These are phyloP conservation scores for Epinephelus cyanopodus DNA, from an alignment of 2,113 vertebrate genomes.

Conservation along the genomic window DNA sequence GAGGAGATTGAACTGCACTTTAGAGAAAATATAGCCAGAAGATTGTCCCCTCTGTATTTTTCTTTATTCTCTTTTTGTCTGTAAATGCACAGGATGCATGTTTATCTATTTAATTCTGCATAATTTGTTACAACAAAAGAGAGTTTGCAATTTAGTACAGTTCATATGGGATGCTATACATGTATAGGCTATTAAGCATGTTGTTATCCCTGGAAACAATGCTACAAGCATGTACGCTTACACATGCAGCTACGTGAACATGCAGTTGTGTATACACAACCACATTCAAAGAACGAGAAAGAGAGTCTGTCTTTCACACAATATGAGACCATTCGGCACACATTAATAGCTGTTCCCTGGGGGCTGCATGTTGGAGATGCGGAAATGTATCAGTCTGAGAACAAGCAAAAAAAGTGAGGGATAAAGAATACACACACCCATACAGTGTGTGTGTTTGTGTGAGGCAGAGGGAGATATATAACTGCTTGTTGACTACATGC, in stretches of 20 bases:
- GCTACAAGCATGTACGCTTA: background rate
- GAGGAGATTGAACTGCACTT: slow-evolving; percentile 14
- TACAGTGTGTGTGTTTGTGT: background rate
- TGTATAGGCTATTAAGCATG: background rate
- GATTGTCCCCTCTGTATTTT: background rate
- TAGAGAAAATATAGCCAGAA: slow-evolving; percentile 3
- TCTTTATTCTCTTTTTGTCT: background rate
- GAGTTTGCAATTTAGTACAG: background rate
- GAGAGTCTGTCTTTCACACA: slow-evolving; percentile 16
- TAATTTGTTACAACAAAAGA: background rate
- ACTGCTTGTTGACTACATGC: background rate
- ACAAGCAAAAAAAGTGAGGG: background rate
- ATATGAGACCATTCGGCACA: slow-evolving; percentile 15
- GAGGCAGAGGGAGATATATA: background rate
- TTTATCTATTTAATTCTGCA: background rate
- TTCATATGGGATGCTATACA: background rate
- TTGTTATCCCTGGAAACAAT: background rate
- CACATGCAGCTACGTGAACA: background rate
- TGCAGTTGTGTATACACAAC: background rate
- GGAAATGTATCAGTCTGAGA: slow-evolving; percentile 30
- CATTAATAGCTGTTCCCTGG: slow-evolving; percentile 38
- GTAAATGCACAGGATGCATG: background rate
- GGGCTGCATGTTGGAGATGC: slow-evolving; percentile 16
- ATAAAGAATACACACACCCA: background rate
- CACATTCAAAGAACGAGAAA: slow-evolving; percentile 5